A percentile compares a stretch with the other conserved stretches of the same genome.
Evolutionary conservation across 1,140 invertebrate genomes (phyloP).

Genomic region (Tetramorium simillimum): DNA sequence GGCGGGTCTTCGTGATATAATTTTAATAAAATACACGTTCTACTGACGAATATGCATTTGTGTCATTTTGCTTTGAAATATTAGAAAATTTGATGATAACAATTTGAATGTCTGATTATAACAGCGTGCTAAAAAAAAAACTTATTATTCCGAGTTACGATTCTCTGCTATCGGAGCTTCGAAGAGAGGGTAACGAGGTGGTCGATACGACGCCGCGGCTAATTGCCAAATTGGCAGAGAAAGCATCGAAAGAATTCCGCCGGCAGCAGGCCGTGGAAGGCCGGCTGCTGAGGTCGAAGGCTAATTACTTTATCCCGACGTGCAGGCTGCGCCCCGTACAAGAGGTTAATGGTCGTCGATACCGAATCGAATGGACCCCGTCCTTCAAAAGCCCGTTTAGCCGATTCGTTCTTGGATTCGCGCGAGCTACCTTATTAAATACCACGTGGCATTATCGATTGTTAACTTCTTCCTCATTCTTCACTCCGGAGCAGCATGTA

Average conservation of each 20-base stretch:
- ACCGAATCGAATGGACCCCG: constrained; percentile 63
- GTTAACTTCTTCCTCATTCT: constrained; percentile 25
- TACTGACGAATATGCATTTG: neutral
- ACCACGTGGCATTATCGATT: constrained; percentile 1
- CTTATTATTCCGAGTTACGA: constrained; percentile 2
- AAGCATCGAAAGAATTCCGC: constrained; percentile 62
- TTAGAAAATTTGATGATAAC: neutral
- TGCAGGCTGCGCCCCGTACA: constrained; percentile 58
- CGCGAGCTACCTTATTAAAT: constrained; percentile 63
- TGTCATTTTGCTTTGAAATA: neutral
- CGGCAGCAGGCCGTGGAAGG: constrained; percentile 51
- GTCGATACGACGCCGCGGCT: constrained; percentile 72
- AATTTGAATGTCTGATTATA: neutral
- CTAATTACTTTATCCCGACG: constrained; percentile 81
- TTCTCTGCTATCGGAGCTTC: neutral
- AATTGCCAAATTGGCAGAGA: constrained; percentile 78
- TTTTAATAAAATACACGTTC: neutral
- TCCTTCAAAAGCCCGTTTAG: constrained; percentile 47
- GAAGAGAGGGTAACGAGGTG: constrained; percentile 23
- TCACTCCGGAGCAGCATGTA: neutral
- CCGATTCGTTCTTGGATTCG: constrained; percentile 54
- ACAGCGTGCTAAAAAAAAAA: neutral
- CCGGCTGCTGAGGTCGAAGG: constrained; percentile 66
- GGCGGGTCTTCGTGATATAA: neutral
- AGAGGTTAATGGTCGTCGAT: constrained; percentile 71